Evolutionary conservation across 1,140 invertebrate species (phyloP).

Genomic region (Lanistes nyassanus): DNA sequence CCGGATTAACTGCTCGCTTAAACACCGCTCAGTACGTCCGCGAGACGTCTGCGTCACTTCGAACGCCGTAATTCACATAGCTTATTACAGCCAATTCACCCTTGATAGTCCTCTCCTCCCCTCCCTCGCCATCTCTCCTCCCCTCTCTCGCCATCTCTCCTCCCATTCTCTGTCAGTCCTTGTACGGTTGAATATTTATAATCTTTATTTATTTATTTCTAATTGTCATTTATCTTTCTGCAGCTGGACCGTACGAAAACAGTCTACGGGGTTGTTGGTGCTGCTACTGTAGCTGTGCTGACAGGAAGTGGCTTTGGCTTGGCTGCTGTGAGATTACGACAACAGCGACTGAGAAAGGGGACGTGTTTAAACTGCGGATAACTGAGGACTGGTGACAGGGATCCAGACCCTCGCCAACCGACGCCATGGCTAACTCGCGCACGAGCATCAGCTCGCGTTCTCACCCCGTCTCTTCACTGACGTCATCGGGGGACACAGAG

Average conservation of each 20-base stretch:
- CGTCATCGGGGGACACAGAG: constrained; percentile 34
- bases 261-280: no score
- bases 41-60: no score
- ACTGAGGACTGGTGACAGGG: no score
- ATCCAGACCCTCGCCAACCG: no score
- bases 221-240: not conserved
- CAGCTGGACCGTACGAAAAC: not conserved
- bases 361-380: no score
- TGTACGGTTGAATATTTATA: not conserved
- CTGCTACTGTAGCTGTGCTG: not conserved
- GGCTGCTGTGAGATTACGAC: not conserved
- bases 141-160: constrained; percentile 5
- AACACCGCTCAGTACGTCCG: no score
- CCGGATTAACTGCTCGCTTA: no score
- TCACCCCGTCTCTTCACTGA: constrained; percentile 18
- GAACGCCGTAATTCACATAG: no score
- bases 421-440: no score
- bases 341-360: not conserved
- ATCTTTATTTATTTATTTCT: constrained; percentile 9
- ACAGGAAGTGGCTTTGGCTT: not conserved
- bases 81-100: no score
- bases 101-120: not conserved
- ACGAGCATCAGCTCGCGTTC: not conserved
- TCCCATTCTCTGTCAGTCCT: not conserved
- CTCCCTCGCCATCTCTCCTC: constrained; percentile 5